A percentile compares a stretch with the other conserved stretches of the same genome.
Evolutionary conservation across 2,888 invertebrate genomes (phyloP).

Genomic region (Argyresthia albistria): DNA sequence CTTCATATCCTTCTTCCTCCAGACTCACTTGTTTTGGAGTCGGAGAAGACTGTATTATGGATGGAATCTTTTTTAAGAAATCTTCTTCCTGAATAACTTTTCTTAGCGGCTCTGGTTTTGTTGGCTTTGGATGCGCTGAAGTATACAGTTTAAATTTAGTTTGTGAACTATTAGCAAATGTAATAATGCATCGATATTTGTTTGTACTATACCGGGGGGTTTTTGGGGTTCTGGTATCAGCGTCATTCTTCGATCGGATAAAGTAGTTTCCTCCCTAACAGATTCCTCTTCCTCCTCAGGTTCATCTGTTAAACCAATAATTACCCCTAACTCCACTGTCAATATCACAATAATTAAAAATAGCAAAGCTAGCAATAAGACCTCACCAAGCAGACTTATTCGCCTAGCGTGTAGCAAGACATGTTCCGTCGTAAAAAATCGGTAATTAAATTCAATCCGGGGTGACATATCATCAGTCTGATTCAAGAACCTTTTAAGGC

Average conservation of each 20-base stretch:
- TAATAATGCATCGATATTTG: background rate
- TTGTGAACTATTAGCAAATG: no score
- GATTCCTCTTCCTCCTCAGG: constrained; percentile 28
- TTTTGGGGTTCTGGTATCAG: constrained; percentile 21
- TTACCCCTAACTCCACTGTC: no score
- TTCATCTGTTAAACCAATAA: constrained; percentile 30
- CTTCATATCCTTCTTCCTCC: constrained; percentile 23
- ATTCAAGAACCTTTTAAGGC: no score
- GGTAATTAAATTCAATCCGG: no score
- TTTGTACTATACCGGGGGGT: constrained; percentile 2
- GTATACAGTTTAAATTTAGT: background rate
- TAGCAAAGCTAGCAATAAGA: no score
- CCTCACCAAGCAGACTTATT: no score
- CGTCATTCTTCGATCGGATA: constrained; percentile 56
- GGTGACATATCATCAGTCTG: no score
- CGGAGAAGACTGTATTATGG: constrained; percentile 23
- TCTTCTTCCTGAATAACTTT: constrained; percentile 13
- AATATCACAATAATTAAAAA: no score
- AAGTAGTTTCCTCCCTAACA: constrained; percentile 41
- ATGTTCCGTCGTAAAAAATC: no score
- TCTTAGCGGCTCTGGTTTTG: background rate
- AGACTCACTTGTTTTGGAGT: constrained; percentile 23
- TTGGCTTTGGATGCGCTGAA: background rate
- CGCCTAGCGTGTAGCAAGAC: no score
- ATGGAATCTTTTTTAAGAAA: constrained; percentile 19